A percentile compares a stretch with the other conserved stretches of the same genome.
These are phyloP conservation scores for Bothrops jararaca DNA, from an alignment of 2,113 vertebrate species.

Conservation along the genomic window DNA sequence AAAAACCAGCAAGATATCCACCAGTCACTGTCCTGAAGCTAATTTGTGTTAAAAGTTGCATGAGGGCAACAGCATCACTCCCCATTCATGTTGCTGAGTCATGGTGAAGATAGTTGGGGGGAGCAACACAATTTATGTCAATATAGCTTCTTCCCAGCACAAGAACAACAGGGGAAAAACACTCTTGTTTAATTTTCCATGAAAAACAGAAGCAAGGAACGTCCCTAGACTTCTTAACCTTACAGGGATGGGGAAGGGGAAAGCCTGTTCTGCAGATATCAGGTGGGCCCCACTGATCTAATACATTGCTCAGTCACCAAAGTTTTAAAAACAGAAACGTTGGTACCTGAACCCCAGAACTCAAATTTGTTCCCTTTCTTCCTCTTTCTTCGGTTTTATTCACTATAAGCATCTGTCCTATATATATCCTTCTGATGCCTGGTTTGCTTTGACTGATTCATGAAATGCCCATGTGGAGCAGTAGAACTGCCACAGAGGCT, in stretches of 20 bases:
- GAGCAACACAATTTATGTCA: neutral
- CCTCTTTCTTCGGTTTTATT: neutral
- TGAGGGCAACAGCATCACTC: neutral
- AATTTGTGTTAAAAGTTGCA: neutral
- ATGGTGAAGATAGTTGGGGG: neutral
- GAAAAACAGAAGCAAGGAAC: neutral
- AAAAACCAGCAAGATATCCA: neutral
- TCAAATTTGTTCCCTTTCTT: neutral
- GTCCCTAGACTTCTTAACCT: neutral
- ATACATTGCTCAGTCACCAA: neutral
- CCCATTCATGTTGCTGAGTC: neutral
- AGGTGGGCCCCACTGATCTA: neutral
- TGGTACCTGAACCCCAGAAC: neutral
- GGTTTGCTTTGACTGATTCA: neutral
- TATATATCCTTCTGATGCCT: neutral
- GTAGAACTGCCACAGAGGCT: neutral
- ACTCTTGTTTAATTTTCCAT: neutral
- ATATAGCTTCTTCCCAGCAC: neutral
- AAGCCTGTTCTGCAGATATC: neutral
- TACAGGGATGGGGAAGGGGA: neutral
- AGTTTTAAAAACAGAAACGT: neutral
- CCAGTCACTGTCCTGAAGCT: neutral
- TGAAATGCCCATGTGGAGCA: neutral
- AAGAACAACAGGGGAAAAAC: neutral
- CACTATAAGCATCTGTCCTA: neutral